Evolutionary conservation across 2,888 invertebrate genomes (phyloP).

Genomic region (Axea sp.): DNA sequence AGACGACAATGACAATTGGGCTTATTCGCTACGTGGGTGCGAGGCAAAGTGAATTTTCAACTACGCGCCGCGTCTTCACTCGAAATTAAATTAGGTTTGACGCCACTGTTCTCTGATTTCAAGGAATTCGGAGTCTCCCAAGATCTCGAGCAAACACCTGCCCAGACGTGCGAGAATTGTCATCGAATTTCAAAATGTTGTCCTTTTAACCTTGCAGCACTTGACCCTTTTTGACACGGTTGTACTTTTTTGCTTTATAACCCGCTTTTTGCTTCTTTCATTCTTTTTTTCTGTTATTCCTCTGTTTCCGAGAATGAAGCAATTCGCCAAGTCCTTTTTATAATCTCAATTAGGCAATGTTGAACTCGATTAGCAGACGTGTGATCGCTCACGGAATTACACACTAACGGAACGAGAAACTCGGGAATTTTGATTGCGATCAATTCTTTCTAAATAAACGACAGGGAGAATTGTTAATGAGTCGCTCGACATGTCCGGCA

Average conservation of each 20-base stretch:
- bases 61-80: slow-evolving; percentile 21
- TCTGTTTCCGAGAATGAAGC: not conserved
- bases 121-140: not conserved
- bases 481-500: not conserved
- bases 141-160: not conserved
- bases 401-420: too few species aligned
- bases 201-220: slow-evolving; percentile 32
- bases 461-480: slow-evolving; percentile 19
- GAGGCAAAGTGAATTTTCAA: slow-evolving; percentile 52
- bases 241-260: not conserved
- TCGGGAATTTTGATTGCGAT: slow-evolving; percentile 23
- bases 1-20: slow-evolving; percentile 40
- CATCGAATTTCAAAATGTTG: slow-evolving; percentile 34
- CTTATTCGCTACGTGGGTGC: slow-evolving; percentile 18
- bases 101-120: slow-evolving; percentile 25
- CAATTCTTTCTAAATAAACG: slow-evolving; percentile 22
- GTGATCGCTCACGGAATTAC: slow-evolving; percentile 13
- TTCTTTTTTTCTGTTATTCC: not conserved
- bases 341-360: slow-evolving; percentile 9
- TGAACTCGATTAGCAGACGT: slow-evolving; percentile 17
- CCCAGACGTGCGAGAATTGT: not conserved
- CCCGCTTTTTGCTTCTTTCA: not conserved
- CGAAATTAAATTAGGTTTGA: slow-evolving; percentile 50
- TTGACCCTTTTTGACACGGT: slow-evolving; percentile 4
- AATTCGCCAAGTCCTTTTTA: not conserved